Percentiles rank a stretch among this genome's conserved stretches.
Conservation (phyloP, 1,140 invertebrate genomes). For the Ditylenchus dipsaci region DNA sequence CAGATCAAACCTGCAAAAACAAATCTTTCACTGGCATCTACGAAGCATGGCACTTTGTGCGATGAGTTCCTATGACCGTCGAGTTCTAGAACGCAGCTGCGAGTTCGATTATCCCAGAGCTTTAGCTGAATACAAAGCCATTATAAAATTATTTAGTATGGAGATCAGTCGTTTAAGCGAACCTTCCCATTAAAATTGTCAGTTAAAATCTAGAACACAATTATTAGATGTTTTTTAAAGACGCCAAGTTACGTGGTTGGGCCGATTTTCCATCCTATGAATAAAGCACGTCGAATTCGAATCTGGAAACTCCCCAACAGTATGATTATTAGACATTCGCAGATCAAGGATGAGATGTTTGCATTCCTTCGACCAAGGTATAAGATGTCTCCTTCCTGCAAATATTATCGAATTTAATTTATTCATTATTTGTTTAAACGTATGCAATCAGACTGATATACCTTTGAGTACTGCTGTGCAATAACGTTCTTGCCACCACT, state of each 20-base stretch:
- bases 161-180: neutral
- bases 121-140: slow-evolving; percentile 12
- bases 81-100: neutral
- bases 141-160: slow-evolving; percentile 1
- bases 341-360: slow-evolving; percentile 26
- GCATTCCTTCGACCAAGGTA: slow-evolving; percentile 17
- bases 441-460: neutral
- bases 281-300: slow-evolving; percentile 20
- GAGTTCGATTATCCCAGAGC: slow-evolving; percentile 20
- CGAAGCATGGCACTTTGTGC: slow-evolving; percentile 30
- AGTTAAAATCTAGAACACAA: neutral
- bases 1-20: slow-evolving; percentile 13
- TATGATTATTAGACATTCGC: slow-evolving; percentile 13
- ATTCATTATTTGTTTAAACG: too few relatives aligned
- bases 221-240: too few relatives aligned
- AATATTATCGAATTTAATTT: too few relatives aligned
- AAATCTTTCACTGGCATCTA: slow-evolving; percentile 24
- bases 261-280: slow-evolving; percentile 12
- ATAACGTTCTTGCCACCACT: slow-evolving; percentile 27
- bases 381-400: slow-evolving; percentile 19
- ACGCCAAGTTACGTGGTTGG: slow-evolving; percentile 15
- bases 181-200: slow-evolving; percentile 34
- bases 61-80: slow-evolving; percentile 20
- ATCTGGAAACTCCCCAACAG: slow-evolving; percentile 19
- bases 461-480: slow-evolving; percentile 23